Evolutionary conservation across 2,113 vertebrate genomes (phyloP).

Genomic region (Elanus axillaris): DNA sequence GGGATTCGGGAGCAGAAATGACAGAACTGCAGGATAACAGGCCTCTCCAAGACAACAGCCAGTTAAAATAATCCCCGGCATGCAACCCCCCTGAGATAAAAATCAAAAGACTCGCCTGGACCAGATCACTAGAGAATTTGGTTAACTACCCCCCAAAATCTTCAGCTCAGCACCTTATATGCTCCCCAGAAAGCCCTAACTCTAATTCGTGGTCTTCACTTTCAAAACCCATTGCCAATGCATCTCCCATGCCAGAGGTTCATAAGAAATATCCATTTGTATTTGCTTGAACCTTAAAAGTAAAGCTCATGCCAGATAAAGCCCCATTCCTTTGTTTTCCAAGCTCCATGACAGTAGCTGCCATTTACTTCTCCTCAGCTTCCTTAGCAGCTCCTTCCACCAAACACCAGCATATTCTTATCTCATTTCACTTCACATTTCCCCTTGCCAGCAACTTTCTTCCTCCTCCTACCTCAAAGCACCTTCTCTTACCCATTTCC

Average conservation of each 20-base stretch:
- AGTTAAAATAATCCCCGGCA: background rate
- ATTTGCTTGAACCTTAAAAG: background rate
- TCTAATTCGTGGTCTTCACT: background rate
- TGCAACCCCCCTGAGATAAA: accelerated
- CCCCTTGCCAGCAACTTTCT: background rate
- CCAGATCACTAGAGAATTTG: background rate
- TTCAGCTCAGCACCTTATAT: background rate
- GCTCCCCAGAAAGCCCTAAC: background rate
- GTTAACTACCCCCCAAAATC: background rate
- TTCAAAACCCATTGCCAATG: background rate
- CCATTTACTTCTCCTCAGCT: background rate
- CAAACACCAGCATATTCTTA: background rate
- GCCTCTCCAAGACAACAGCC: background rate
- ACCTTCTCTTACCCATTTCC: background rate
- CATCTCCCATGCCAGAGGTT: background rate
- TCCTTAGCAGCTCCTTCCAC: background rate
- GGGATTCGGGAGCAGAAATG: background rate
- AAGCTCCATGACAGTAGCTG: background rate
- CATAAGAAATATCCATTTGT: background rate
- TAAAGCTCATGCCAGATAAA: background rate
- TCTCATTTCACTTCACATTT: background rate
- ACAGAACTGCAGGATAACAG: background rate
- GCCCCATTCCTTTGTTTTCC: background rate
- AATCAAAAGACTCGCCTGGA: background rate
- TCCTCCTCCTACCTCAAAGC: background rate